phyloP scores from a whole-genome alignment of 2,113 vertebrate species.

The Muntiacus muntjak region DNA sequence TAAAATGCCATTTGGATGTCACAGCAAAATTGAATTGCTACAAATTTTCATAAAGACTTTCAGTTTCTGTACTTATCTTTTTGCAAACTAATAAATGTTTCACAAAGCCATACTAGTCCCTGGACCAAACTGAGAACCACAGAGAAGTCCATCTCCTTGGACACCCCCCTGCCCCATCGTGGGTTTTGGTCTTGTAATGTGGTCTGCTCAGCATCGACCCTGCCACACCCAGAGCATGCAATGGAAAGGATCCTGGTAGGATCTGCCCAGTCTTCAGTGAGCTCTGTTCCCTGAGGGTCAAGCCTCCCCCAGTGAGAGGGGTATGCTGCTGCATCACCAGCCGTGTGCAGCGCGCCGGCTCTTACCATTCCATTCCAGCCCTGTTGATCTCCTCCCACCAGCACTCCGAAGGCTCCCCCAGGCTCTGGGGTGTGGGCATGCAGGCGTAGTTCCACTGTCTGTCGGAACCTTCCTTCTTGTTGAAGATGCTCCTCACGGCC shows the following conservation, averaged over 20 bases:
- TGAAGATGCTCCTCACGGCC: slow-evolving; percentile 92
- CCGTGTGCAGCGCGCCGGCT: background rate
- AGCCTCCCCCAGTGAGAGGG: too few species aligned
- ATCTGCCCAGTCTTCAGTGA: background rate
- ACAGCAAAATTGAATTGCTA: background rate
- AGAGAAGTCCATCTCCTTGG: rapidly evolving
- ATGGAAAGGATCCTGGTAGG: rapidly evolving
- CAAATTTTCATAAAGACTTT: background rate
- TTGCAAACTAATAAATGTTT: background rate
- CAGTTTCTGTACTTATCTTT: background rate
- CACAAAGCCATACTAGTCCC: rapidly evolving
- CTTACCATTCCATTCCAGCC: slow-evolving; percentile 95
- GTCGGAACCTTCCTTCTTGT: slow-evolving; percentile 90
- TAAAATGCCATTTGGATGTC: background rate
- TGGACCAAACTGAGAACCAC: background rate
- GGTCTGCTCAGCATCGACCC: background rate
- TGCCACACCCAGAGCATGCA: background rate
- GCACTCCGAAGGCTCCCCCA: slow-evolving; percentile 94
- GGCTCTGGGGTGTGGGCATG: slow-evolving; percentile 86
- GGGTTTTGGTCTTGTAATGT: rapidly evolving
- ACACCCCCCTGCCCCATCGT: background rate
- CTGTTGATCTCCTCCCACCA: slow-evolving; percentile 99
- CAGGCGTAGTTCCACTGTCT: slow-evolving; percentile 95
- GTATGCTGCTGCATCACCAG: background rate
- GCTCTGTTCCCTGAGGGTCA: background rate